Evolutionary conservation across 2,888 invertebrate species (phyloP), one percentile per base, ranked within the genome.

Genomic region (Apotomis capreana): DNA sequence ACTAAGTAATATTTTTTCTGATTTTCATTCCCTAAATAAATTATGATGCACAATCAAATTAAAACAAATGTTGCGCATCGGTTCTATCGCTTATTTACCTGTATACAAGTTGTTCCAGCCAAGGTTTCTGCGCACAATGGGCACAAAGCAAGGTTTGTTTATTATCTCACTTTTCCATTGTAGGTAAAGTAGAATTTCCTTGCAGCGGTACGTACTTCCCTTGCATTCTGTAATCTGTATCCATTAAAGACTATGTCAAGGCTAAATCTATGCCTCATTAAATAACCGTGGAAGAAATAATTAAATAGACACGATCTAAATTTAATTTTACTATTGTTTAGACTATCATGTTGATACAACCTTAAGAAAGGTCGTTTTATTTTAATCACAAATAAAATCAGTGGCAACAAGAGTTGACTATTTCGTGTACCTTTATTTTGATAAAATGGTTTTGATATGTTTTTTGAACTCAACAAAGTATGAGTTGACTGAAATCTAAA

Each of bases 241-340:
- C 75, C 74, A 78, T 78, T 76, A 76, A 40, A 80, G 80, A 88
- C 83, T 86, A 77, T 86, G 90, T 85, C 90, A 91, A 87, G 89
- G 90, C 72, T 76, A 76, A 70, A 76, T 79, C 78, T 76, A 78
- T 80, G 77, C 80, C 80, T 83, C 81, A 82, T 83, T 82, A 82
- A 83, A 81, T 83, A 86, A 78, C 81, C 82, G 82, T 84, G 81
- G 83, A 87, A 83, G 80, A 81, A 85, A 84, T 87, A 83, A 84
- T 84, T 85, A 84, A 85, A 85, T 81, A 83, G 79, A 84, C 82
- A 84, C 83, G 80, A 87, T 87, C 83, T 84, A 83, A 81, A 83
- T 80, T 83, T 80, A 82, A 83, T 82, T 85, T 86, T 78, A 84
- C 85, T 82, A 88, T 89, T 89, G 88, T 89, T 85, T 83, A 70